Evolutionary conservation across 2,113 vertebrate genomes (phyloP).

Genomic region (Pipra filicauda): DNA sequence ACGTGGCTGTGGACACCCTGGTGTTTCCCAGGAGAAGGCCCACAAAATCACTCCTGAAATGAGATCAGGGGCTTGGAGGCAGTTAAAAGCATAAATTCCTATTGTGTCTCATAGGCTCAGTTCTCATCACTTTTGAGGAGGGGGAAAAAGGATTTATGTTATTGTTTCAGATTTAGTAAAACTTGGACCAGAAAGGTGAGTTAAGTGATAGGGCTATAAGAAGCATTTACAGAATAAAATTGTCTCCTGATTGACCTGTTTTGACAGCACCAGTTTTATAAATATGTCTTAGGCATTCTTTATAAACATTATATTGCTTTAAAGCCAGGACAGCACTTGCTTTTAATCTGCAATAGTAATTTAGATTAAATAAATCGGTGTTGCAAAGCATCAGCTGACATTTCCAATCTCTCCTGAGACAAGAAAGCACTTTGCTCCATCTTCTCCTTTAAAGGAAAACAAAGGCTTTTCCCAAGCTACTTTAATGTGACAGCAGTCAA

Average conservation of each 20-base stretch:
- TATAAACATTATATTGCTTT: not conserved
- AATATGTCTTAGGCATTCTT: not conserved
- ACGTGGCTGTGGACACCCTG: fast-evolving
- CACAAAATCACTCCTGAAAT: not conserved
- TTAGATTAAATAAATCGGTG: not conserved
- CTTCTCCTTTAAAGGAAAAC: not conserved
- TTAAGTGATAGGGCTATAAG: not conserved
- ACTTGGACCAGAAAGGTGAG: not conserved
- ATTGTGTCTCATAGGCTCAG: not conserved
- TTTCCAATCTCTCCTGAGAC: not conserved
- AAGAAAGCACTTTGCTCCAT: not conserved
- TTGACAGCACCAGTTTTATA: not conserved
- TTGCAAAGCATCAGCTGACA: not conserved
- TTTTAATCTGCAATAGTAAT: not conserved
- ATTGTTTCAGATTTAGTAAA: not conserved
- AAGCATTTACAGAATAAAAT: not conserved
- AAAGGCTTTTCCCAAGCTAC: not conserved
- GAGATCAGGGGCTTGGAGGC: not conserved
- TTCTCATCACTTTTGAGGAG: not conserved
- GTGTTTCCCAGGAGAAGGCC: not conserved
- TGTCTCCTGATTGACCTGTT: not conserved
- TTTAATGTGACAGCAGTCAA: not conserved
- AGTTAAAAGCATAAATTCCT: not conserved
- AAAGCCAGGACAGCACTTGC: not conserved
- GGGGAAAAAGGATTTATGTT: fast-evolving